Base-by-base conservation (phyloP, 2,888 invertebrate species). In the Spodoptera littoralis region DNA sequence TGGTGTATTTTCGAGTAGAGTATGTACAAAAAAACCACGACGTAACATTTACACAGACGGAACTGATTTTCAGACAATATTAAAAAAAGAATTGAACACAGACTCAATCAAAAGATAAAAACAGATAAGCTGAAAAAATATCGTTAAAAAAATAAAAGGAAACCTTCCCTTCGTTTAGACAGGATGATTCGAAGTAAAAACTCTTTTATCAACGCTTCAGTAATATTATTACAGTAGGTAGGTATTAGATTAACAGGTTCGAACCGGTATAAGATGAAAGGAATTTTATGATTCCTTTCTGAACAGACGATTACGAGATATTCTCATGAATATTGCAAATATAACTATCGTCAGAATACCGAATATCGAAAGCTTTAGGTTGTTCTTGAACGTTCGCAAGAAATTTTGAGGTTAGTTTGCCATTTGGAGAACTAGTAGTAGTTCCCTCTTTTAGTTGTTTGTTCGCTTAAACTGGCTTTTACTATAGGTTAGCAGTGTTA, bases 271-370 rank as follows among this genome's bases (percentile, higher is more conserved):
- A 46, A 55, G 58, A 63, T 46, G 46, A 58, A 74, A 58, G 8
- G 36, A 55, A 47, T 53, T 57, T 48, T 70, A 65, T 72, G 51
- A 76, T 71, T 72, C 75, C 66, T 65, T 65, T 30, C 13, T 13
- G 66, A 60, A 44, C 54, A 48, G 45, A 52, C 42, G 52, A 72
- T 65, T 59, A 72, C 66, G 54, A 41, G 65, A 48, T 56, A 71
- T 56, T 52, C 66, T 71, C 65, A 65, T 60, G 57, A 71, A 76
- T 71, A 65, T 76, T 76, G 65, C 72, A 60, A 71, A 72, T 54
- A 57, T 36, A 36, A 36, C 41, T 65, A 48, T 47, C 53, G 44
- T 48, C 18, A 41, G 56, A 75, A 65, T 60, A 75, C 54, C 43
- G 45, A 57, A 56, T 50, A 51, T 57, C 49, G 59, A 60, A 65